Base-by-base conservation (phyloP, 2,888 invertebrate species). In the Bruchidius siliquastri region DNA sequence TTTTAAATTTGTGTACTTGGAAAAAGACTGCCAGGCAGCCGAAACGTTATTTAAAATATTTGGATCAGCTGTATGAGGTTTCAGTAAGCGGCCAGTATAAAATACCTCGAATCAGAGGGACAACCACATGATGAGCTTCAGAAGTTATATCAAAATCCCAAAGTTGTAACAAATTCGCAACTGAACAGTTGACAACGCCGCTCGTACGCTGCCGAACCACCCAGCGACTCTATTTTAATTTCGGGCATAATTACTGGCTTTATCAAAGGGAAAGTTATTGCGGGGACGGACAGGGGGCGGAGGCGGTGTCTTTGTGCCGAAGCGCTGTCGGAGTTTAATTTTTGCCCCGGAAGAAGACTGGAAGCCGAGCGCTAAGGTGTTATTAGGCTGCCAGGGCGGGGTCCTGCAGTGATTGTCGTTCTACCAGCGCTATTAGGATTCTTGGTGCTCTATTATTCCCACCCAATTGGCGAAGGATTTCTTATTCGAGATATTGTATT, bases 221-320 rank as follows among this genome's bases (percentile, higher is more conserved):
- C 49, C 18, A 49, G 49, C 10, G 49, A 69, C 71, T 71, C 70
- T 71, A 71, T 73, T 73, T 73, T 69, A 73, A 73, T 73, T 73
- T 73, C 67, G 49, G 21, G 21, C 71, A 71, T 71, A 73, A 73
- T 73, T 73, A 49, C 71, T 32, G 49, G 73, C 71, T 73, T 71
- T 69, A 73, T 73, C 69, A 71, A 73, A 73, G 71, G 49, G 49
- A 49, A 49, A 49, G 49, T 49, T 49, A 49, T 49, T 3, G 49
- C 49, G 49, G 49, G 49, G 18, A 49, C 49, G 18, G 49, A 1
- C 1, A 13, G 49, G 18, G 10, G 49, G 49, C 49, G 49, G 49
- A 13, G 49, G 49, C 49, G 49, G 8, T 49, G 49, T 49, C 49
- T 49, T 49, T 49, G 49, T 49, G 49, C 49, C 30, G 49, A 49